phyloP scores from a whole-genome alignment of 1,140 invertebrate genomes.

The Rhagoletis zephyria region DNA sequence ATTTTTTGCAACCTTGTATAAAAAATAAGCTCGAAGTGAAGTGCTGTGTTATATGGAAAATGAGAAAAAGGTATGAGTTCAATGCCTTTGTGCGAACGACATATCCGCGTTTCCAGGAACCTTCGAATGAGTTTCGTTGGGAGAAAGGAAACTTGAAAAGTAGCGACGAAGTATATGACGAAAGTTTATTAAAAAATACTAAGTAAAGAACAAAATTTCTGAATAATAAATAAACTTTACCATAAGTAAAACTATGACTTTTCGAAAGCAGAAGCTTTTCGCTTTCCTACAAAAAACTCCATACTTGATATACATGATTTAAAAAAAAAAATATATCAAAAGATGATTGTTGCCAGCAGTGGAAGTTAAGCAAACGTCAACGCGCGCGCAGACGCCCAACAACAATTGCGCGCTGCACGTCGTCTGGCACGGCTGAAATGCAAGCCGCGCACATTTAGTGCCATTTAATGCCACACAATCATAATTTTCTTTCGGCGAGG shows the following conservation, averaged over 20 bases:
- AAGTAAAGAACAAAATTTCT: not conserved
- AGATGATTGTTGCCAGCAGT: slow-evolving; percentile 14
- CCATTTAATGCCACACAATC: slow-evolving; percentile 42
- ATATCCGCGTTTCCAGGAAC: slow-evolving; percentile 44
- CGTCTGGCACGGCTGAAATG: not conserved
- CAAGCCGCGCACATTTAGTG: slow-evolving; percentile 6
- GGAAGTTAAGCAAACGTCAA: not conserved
- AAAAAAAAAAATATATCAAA: not conserved
- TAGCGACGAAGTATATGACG: not conserved
- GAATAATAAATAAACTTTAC: not conserved
- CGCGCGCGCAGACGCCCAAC: slow-evolving; percentile 31
- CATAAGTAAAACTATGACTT: not conserved
- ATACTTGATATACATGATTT: not conserved
- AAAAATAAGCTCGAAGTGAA: not conserved
- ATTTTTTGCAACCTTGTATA: no score
- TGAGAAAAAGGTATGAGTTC: not conserved
- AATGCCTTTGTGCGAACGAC: not conserved
- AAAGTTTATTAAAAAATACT: not conserved
- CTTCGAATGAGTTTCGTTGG: not conserved
- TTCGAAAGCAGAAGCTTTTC: slow-evolving; percentile 1
- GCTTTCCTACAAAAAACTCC: not conserved
- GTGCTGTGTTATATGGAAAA: not conserved
- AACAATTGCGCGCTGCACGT: not conserved
- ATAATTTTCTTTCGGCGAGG: not conserved
- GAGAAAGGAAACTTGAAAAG: not conserved